Conservation (phyloP, 30 jellyfish, hydroid and myxozoan genomes). For the Rhopilema esculentum region DNA sequence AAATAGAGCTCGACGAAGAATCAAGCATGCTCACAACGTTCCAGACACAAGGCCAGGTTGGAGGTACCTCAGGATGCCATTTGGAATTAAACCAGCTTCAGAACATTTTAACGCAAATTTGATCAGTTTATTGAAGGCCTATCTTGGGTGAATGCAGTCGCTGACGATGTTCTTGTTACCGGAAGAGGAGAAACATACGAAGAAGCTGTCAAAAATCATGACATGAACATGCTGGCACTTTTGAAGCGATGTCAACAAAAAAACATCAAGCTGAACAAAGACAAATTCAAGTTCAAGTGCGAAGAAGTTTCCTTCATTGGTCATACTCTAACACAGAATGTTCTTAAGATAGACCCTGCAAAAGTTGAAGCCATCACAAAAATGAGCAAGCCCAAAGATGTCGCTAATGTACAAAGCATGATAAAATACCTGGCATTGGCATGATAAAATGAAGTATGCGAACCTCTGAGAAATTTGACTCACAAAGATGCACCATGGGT, state of each 20-base stretch:
- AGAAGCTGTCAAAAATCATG: too few relatives aligned
- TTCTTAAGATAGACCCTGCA: slow-evolving; percentile 27
- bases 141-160: too few relatives aligned
- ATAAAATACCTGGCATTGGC: slow-evolving; percentile 34
- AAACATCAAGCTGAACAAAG: slow-evolving; percentile 8
- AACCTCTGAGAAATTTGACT: too few relatives aligned
- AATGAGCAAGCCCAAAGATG: slow-evolving; percentile 22
- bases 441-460: slow-evolving; percentile 27
- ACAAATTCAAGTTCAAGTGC: slow-evolving; percentile 23
- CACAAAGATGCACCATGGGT: too few relatives aligned
- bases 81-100: slow-evolving; percentile 37
- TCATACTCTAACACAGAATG: slow-evolving; percentile 28
- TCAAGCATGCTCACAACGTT: too few relatives aligned
- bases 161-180: too few relatives aligned
- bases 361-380: slow-evolving; percentile 37
- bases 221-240: too few relatives aligned
- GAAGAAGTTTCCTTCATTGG: slow-evolving; percentile 6
- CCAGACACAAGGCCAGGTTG: too few relatives aligned
- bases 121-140: slow-evolving; percentile 34
- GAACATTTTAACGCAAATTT: slow-evolving; percentile 35
- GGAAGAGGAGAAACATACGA: too few relatives aligned
- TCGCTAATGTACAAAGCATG: slow-evolving; percentile 43
- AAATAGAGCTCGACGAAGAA: too few relatives aligned
- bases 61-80: too few relatives aligned
- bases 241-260: too few relatives aligned